Evolutionary conservation across 2,888 invertebrate species (phyloP).

Genomic region (Amitus sp.): DNA sequence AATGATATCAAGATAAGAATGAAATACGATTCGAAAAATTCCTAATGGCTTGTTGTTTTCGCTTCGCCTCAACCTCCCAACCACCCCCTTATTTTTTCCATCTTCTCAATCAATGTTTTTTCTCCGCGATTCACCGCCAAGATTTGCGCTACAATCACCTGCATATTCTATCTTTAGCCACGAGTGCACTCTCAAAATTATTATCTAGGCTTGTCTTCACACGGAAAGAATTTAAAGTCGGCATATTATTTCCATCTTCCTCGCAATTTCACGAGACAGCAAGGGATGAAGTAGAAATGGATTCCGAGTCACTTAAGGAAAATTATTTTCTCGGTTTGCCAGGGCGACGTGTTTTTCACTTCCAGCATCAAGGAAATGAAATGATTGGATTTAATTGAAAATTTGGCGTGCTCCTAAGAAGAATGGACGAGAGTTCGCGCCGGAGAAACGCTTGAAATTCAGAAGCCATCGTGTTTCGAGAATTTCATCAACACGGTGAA

Average conservation of each 20-base stretch:
- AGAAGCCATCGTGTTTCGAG: constrained; percentile 49
- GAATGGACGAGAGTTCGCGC: neutral
- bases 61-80: too few relatives aligned
- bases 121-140: constrained; percentile 25
- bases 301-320: neutral
- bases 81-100: constrained; percentile 8
- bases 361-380: neutral
- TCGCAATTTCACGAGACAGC: neutral
- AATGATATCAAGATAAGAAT: too few relatives aligned
- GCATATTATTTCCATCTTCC: constrained; percentile 15
- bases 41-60: too few relatives aligned
- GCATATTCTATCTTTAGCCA: constrained; percentile 45
- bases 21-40: too few relatives aligned
- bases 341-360: neutral
- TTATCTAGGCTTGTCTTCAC: constrained; percentile 50
- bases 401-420: too few relatives aligned
- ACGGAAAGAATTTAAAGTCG: constrained; percentile 34
- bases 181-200: constrained; percentile 55
- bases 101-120: constrained; percentile 10
- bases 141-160: constrained; percentile 39
- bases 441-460: constrained; percentile 51
- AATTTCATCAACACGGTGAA: constrained; percentile 64
- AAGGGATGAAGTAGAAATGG: too few relatives aligned
- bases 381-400: neutral
- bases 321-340: neutral